Evolutionary conservation across 2,888 invertebrate species (phyloP).

Genomic region (Drosophila suboccidentalis): DNA sequence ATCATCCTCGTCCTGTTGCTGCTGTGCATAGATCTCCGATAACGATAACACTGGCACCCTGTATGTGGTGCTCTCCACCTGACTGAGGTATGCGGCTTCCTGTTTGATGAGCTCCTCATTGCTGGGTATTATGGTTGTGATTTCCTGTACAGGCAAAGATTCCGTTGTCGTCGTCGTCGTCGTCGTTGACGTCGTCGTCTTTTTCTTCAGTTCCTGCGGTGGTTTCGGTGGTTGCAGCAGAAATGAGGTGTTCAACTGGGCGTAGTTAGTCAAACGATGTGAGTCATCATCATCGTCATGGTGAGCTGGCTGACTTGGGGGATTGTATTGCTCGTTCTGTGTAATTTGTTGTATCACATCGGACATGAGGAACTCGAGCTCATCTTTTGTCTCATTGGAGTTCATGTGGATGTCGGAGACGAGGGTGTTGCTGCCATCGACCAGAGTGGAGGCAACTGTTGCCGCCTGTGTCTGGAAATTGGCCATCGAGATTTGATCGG

Average conservation of each 20-base stretch:
- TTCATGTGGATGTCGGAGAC: constrained; percentile 65
- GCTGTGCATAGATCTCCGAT: constrained; percentile 73
- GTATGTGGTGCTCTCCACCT: constrained; percentile 57
- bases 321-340: constrained; percentile 44
- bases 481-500: constrained; percentile 82
- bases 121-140: constrained; percentile 54
- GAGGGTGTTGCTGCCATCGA: constrained; percentile 76
- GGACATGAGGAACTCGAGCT: constrained; percentile 83
- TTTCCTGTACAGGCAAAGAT: constrained; percentile 29
- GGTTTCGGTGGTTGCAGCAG: constrained; percentile 54
- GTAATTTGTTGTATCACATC: constrained; percentile 84
- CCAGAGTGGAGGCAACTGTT: constrained; percentile 84
- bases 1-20: constrained; percentile 71
- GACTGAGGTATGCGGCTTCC: constrained; percentile 48
- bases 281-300: constrained; percentile 42
- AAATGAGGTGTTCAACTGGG: constrained; percentile 81
- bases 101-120: constrained; percentile 49
- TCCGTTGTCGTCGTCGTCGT: constrained; percentile 21
- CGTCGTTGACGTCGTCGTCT: constrained; percentile 3
- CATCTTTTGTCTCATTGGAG: constrained; percentile 81
- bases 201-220: constrained; percentile 18
- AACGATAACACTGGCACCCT: constrained; percentile 64
- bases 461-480: constrained; percentile 85
- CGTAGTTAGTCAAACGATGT: constrained; percentile 82
- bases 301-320: background rate